Evolutionary conservation across 2,888 invertebrate species (phyloP).

Genomic region (Euzetes globulus): DNA sequence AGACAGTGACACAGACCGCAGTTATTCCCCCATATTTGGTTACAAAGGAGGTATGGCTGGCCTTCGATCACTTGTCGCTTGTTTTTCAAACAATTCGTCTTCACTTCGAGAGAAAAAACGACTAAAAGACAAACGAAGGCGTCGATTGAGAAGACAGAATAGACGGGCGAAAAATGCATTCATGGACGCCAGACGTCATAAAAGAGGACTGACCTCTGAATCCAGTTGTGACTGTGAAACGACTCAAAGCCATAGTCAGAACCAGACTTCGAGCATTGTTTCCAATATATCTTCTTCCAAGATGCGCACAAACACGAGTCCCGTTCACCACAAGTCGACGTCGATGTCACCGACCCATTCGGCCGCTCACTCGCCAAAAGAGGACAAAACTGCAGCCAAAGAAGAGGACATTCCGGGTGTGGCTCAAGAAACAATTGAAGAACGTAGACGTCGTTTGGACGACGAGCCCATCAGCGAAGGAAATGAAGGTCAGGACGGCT

Average conservation of each 20-base stretch:
- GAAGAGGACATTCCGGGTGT: not conserved
- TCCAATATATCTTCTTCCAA: not conserved
- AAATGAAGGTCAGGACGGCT: slow-evolving; percentile 26
- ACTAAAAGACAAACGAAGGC: slow-evolving; percentile 16
- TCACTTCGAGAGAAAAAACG: slow-evolving; percentile 24
- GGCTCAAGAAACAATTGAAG: not conserved
- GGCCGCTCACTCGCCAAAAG: slow-evolving; percentile 2
- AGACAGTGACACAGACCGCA: slow-evolving; percentile 34
- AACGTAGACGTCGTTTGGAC: not conserved
- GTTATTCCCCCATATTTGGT: slow-evolving; percentile 14
- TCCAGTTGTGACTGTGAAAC: slow-evolving; percentile 15
- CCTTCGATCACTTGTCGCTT: slow-evolving; percentile 28
- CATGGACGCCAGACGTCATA: not conserved
- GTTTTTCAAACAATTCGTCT: slow-evolving; percentile 28
- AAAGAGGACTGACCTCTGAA: slow-evolving; percentile 13
- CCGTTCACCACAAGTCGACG: slow-evolving; percentile 21
- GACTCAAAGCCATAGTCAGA: slow-evolving; percentile 11
- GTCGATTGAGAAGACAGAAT: not conserved
- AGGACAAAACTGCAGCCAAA: not conserved
- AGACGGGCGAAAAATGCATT: not conserved
- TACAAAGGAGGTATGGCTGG: slow-evolving; percentile 21
- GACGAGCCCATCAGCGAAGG: slow-evolving; percentile 33
- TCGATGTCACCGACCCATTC: slow-evolving; percentile 15
- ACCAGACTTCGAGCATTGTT: not conserved
- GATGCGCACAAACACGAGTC: slow-evolving; percentile 5